A percentile compares a stretch with the other conserved stretches of the same genome.
Conservation (phyloP, 2,113 vertebrate species). For the Mus pahari region DNA sequence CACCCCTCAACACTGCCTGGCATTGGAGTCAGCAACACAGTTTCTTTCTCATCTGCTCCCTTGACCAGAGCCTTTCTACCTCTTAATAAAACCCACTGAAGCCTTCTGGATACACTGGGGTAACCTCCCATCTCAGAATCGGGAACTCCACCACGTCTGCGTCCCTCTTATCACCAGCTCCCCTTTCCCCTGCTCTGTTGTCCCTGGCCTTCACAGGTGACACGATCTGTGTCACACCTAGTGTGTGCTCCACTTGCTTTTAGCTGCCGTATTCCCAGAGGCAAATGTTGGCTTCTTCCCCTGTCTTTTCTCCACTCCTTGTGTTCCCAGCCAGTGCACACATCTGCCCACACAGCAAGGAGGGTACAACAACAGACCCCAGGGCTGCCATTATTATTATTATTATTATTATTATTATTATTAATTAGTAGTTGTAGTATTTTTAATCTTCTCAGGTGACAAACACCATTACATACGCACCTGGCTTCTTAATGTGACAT, state of each 20-base stretch:
- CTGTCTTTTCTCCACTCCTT: background rate
- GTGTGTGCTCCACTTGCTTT: rapidly evolving
- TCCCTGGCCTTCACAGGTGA: background rate
- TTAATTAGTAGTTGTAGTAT: no score
- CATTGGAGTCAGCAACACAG: background rate
- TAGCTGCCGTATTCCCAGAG: background rate
- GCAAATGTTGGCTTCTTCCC: background rate
- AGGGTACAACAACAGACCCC: rapidly evolving
- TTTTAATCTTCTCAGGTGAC: background rate
- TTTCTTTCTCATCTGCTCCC: background rate
- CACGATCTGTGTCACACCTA: rapidly evolving
- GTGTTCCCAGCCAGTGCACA: no score
- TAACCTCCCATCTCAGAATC: rapidly evolving
- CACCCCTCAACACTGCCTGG: background rate
- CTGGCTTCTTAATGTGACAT: background rate
- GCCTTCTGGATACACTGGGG: no score
- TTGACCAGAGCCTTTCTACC: background rate
- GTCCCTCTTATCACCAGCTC: no score
- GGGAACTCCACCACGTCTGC: background rate
- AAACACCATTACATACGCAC: rapidly evolving
- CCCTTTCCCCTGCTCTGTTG: rapidly evolving
- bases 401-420: background rate
- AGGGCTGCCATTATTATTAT: background rate
- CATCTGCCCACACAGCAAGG: background rate
- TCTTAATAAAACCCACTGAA: rapidly evolving